Evolutionary conservation across 2,113 vertebrate genomes (phyloP).

Genomic region (Andinoacara biseriatus): DNA sequence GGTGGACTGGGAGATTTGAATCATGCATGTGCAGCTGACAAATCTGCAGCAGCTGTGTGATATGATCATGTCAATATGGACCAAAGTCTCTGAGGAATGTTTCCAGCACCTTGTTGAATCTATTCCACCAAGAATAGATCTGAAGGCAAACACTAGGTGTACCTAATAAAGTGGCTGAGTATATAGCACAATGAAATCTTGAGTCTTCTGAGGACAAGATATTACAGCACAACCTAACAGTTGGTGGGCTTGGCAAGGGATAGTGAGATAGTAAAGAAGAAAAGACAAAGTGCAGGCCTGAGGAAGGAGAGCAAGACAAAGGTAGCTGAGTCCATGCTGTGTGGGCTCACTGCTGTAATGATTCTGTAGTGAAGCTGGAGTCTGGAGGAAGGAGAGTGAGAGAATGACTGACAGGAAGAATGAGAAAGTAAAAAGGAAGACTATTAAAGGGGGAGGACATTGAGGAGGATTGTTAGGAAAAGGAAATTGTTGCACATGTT

Average conservation of each 20-base stretch:
- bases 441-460: slow-evolving; percentile 62
- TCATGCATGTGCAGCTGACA: neutral
- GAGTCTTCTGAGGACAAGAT: neutral
- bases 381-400: slow-evolving; percentile 53
- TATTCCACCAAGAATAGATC: neutral
- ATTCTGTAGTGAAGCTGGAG: slow-evolving; percentile 53
- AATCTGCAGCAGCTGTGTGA: neutral
- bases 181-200: neutral
- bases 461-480: slow-evolving; percentile 56
- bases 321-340: slow-evolving; percentile 64
- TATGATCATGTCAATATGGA: neutral
- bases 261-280: neutral
- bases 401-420: slow-evolving; percentile 46
- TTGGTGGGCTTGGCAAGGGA: neutral
- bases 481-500: slow-evolving; percentile 48
- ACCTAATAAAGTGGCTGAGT: neutral
- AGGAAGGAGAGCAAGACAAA: slow-evolving; percentile 38
- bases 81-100: neutral
- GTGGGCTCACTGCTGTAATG: slow-evolving; percentile 65
- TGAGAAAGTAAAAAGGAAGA: slow-evolving; percentile 48
- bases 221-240: neutral
- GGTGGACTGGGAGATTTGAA: no score
- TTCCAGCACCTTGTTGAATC: neutral
- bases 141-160: neutral
- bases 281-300: slow-evolving; percentile 3